Conservation (phyloP, 2,888 invertebrate species). For the Bombyx huttoni region DNA sequence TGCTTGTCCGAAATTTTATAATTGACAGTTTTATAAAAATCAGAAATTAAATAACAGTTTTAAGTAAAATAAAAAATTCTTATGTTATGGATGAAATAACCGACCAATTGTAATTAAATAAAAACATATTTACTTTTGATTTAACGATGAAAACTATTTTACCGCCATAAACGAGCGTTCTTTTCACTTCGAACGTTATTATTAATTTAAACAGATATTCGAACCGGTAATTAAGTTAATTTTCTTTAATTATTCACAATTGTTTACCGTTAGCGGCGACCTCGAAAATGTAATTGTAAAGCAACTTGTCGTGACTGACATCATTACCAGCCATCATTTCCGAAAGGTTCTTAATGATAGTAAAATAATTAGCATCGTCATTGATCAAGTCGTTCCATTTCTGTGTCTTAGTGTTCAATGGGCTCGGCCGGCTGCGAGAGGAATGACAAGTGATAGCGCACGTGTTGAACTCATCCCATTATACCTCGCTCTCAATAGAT, state of each 20-base stretch:
- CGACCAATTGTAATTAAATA: background rate
- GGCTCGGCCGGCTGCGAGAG: constrained; percentile 4
- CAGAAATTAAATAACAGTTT: too few species aligned
- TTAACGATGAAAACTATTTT: background rate
- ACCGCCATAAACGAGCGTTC: background rate
- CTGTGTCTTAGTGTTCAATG: background rate
- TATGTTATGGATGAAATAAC: background rate
- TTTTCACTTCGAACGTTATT: background rate
- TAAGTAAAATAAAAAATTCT: too few species aligned
- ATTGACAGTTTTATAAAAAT: too few species aligned
- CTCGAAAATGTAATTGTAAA: constrained; percentile 3
- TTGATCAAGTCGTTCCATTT: constrained; percentile 12
- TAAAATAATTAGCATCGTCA: constrained; percentile 15
- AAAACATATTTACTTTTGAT: background rate
- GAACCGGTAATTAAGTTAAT: background rate
- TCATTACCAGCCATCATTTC: constrained; percentile 1
- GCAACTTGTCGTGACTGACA: constrained; percentile 5
- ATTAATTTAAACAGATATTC: background rate
- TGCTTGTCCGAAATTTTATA: too few species aligned
- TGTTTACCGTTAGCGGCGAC: constrained; percentile 1
- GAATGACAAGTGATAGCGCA: constrained; percentile 17
- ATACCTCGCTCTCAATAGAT: constrained; percentile 21
- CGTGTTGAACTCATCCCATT: constrained; percentile 28
- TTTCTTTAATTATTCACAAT: background rate
- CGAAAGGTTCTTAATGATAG: constrained; percentile 10